Base-by-base conservation (phyloP, 1,140 invertebrate species). In the Trichogramma pretiosum region DNA sequence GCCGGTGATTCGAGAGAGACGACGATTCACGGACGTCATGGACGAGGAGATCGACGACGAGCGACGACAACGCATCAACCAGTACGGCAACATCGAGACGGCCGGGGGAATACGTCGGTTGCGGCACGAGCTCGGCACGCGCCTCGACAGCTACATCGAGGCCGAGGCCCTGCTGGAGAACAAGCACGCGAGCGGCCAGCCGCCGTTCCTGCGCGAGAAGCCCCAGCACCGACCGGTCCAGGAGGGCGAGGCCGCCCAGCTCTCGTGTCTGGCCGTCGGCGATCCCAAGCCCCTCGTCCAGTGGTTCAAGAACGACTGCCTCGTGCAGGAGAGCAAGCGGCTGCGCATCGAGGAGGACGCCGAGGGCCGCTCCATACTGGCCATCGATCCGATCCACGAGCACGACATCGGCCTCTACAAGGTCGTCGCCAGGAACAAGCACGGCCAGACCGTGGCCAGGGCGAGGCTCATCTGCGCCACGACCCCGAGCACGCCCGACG, bases 41-140 rank as follows among this genome's bases (percentile, higher is more conserved):
- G 92, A 95, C 64, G 92, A 95, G 65, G 90, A 95, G 72, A 93
- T 94, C 45, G 88, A 93, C 54, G 90, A 93, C 64, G 90, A 93
- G 65, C 76, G 85, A 16, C 84, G 81, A 56, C 83, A 81, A 7
- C 74, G 87, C 11, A 88, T 89, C 52, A 87, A 83, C 59, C 77
- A 80, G 58, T 90, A 89, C 59, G 83, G 83, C 33, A 69, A 76
- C 13, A 75, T 77, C 3, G 85, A 88, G 49, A 80, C 74, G 16
- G 79, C 76, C 53, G 61, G 62, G 8, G 82, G 80, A 9, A 77
- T 86, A 42, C 74, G 87, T 46, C 75, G 89, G 22, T 66, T 93
- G 14, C 76, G 84, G 32, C 85, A 88, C 53, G 89, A 93, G 69
- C 67, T 92, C 10, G 88, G 83, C 32, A 82, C 84, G 1, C 72